These are phyloP conservation scores for Hydrochoerus hydrochaeris DNA, from an alignment of 2,113 vertebrate species.

Conservation along the genomic window DNA sequence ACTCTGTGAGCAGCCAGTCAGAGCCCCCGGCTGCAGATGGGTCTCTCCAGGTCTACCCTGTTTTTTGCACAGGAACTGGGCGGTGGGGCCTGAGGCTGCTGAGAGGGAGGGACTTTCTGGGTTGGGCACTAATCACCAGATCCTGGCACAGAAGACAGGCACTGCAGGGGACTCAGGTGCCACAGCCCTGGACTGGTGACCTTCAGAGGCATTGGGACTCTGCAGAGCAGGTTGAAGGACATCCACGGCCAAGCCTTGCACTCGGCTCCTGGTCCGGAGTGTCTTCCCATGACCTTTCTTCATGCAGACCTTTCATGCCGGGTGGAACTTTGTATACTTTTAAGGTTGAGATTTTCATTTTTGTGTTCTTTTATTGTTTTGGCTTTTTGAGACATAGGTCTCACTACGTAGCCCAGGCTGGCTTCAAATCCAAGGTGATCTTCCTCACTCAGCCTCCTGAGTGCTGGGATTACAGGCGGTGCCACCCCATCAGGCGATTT, in stretches of 20 bases:
- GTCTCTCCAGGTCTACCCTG: background rate
- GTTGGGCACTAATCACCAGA: background rate
- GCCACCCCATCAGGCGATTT: background rate
- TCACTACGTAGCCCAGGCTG: background rate
- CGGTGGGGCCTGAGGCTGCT: background rate
- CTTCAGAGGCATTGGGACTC: too few species aligned
- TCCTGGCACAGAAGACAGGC: background rate
- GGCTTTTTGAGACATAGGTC: background rate
- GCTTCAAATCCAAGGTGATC: background rate
- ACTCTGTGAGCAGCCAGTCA: background rate
- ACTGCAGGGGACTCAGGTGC: background rate
- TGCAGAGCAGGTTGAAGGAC: accelerated
- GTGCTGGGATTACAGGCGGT: background rate
- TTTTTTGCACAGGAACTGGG: accelerated
- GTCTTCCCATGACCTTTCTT: background rate
- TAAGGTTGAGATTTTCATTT: background rate
- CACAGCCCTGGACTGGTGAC: accelerated
- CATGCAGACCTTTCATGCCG: background rate
- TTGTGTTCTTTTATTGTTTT: background rate
- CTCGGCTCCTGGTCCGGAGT: background rate
- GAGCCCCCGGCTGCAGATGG: background rate
- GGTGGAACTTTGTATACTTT: background rate
- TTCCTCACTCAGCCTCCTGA: background rate
- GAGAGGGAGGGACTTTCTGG: background rate
- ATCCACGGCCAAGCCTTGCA: background rate